Evolutionary conservation across 2,888 invertebrate species (phyloP).

Genomic region (Ceriagrion tenellum): DNA sequence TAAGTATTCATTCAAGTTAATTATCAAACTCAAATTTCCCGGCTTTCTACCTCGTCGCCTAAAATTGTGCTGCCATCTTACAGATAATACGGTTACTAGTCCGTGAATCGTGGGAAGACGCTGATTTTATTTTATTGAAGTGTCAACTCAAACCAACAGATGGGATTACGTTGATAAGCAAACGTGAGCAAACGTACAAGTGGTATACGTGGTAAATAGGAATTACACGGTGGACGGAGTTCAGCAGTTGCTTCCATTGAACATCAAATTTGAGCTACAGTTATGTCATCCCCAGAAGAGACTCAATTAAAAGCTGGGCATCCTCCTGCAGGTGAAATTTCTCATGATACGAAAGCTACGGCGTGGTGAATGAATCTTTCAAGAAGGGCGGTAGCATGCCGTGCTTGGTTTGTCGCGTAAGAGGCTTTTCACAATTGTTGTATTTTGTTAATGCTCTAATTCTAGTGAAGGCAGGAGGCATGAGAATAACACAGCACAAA

Average conservation of each 20-base stretch:
- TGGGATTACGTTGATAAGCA: constrained; percentile 47
- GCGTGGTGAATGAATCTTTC: constrained; percentile 66
- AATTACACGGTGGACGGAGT: background rate
- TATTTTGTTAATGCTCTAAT: constrained; percentile 70
- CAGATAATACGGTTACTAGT: background rate
- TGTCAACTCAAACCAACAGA: constrained; percentile 37
- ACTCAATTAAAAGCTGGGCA: constrained; percentile 91
- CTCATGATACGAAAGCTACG: constrained; percentile 44
- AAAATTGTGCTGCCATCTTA: background rate
- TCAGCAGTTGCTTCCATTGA: background rate
- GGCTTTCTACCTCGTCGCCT: background rate
- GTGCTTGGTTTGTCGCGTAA: constrained; percentile 68
- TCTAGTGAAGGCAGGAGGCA: constrained; percentile 94
- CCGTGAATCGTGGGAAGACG: background rate
- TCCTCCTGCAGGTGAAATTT: constrained; percentile 90
- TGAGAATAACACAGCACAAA: constrained; percentile 95
- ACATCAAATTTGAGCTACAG: constrained; percentile 26
- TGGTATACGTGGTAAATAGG: constrained; percentile 52
- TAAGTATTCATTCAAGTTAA: too few species aligned
- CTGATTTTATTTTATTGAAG: constrained; percentile 16
- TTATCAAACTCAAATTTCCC: too few species aligned
- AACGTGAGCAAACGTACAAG: constrained; percentile 9
- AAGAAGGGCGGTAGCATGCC: background rate
- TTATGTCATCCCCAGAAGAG: constrained; percentile 82
- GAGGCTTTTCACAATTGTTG: constrained; percentile 70